Evolutionary conservation across 1,140 invertebrate genomes (phyloP).

Genomic region (Drosophila elegans): DNA sequence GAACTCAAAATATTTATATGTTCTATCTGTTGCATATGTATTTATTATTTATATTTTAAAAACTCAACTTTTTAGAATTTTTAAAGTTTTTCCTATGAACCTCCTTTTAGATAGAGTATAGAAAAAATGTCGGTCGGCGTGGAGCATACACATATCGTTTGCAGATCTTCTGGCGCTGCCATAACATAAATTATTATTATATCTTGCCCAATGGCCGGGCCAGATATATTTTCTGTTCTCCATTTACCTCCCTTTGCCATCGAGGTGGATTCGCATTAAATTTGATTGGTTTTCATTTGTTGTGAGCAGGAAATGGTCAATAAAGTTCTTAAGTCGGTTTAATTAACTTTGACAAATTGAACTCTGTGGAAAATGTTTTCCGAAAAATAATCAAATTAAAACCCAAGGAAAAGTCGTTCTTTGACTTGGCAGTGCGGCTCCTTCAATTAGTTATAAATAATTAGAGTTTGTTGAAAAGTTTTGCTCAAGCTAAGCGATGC

Average conservation of each 20-base stretch:
- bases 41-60: too few species aligned
- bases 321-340: slow-evolving; percentile 55
- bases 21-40: too few species aligned
- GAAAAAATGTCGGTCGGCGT: slow-evolving; percentile 13
- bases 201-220: slow-evolving; percentile 51
- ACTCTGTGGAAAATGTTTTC: slow-evolving; percentile 39
- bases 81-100: too few species aligned
- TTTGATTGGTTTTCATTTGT: slow-evolving; percentile 70
- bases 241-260: slow-evolving; percentile 14
- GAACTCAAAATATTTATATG: too few species aligned
- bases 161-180: slow-evolving; percentile 67
- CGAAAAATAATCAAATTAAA: slow-evolving; percentile 44
- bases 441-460: slow-evolving; percentile 68
- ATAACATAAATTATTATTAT: slow-evolving; percentile 80
- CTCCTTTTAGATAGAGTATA: slow-evolving; percentile 3
- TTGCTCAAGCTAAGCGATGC: slow-evolving; percentile 33
- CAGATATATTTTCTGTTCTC: slow-evolving; percentile 34
- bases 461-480: slow-evolving; percentile 45
- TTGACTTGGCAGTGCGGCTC: neutral
- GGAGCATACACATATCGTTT: slow-evolving; percentile 62
- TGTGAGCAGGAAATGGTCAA: slow-evolving; percentile 54
- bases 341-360: slow-evolving; percentile 67
- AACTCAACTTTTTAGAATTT: too few species aligned
- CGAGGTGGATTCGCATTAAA: slow-evolving; percentile 38
- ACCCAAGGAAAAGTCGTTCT: slow-evolving; percentile 26